These are phyloP conservation scores for Heliconius himera DNA, from an alignment of 1,140 invertebrate genomes.

Conservation along the genomic window DNA sequence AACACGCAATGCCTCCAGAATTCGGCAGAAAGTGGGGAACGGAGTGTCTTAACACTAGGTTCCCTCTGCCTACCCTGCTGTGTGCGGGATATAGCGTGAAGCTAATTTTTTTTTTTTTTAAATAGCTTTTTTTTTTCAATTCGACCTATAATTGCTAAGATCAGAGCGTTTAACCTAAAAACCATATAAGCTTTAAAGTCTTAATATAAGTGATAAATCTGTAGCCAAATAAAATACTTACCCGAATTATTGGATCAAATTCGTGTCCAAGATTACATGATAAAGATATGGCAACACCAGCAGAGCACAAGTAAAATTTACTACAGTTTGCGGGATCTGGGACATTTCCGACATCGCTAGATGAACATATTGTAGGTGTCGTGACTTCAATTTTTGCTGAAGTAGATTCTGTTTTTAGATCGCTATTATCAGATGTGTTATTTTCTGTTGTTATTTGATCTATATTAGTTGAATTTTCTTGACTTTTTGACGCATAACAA, in stretches of 20 bases:
- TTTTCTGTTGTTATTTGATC: conserved; percentile 25
- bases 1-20: no score
- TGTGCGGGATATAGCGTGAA: no score
- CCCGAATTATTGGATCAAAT: conserved; percentile 40
- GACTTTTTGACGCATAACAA: conserved; percentile 38
- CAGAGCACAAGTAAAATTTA: conserved; percentile 51
- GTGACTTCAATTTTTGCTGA: conserved; percentile 24
- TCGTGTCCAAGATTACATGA: conserved; percentile 50
- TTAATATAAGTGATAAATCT: not conserved
- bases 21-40: no score
- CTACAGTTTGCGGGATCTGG: conserved; percentile 51
- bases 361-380: conserved; percentile 40
- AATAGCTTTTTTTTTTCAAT: no score
- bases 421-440: not conserved
- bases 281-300: conserved; percentile 43
- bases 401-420: conserved; percentile 10
- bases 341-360: conserved; percentile 43
- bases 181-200: no score
- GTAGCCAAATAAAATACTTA: conserved; percentile 27
- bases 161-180: no score
- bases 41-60: no score
- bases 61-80: no score
- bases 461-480: not conserved
- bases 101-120: no score
- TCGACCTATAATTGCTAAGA: no score